Evolutionary conservation across 2,113 vertebrate genomes (phyloP).

Genomic region (Hepsetus odoe): DNA sequence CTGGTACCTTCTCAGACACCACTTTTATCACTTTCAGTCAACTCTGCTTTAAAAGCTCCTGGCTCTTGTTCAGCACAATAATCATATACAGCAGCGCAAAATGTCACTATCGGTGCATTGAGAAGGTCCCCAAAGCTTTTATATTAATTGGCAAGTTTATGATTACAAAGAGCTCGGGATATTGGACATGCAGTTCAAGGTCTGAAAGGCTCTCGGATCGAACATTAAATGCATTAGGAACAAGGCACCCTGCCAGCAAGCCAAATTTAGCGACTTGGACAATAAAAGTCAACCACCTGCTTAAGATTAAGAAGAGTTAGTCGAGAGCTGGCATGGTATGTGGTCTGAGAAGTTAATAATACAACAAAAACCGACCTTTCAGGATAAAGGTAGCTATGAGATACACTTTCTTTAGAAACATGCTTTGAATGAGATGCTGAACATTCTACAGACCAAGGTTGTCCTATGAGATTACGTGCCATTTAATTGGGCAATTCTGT

Average conservation of each 20-base stretch:
- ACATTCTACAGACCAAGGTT: too few relatives aligned
- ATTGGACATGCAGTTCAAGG: slow-evolving; percentile 36
- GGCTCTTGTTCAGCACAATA: slow-evolving; percentile 42
- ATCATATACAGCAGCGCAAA: slow-evolving; percentile 28
- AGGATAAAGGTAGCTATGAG: too few relatives aligned
- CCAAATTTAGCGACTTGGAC: slow-evolving; percentile 35
- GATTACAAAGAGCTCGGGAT: slow-evolving; percentile 47
- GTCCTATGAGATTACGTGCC: too few relatives aligned
- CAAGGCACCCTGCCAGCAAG: slow-evolving; percentile 31
- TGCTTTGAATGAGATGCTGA: too few relatives aligned
- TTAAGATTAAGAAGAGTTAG: background rate
- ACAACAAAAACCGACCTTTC: background rate
- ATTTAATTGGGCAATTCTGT: too few relatives aligned
- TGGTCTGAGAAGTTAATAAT: slow-evolving; percentile 6
- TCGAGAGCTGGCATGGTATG: background rate
- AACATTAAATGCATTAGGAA: slow-evolving; percentile 51
- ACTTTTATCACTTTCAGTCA: slow-evolving; percentile 38
- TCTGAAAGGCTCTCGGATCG: slow-evolving; percentile 47
- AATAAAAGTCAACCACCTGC: slow-evolving; percentile 36
- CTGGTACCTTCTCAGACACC: background rate
- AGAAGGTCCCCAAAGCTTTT: slow-evolving; percentile 54
- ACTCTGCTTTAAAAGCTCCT: slow-evolving; percentile 45
- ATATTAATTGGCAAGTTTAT: slow-evolving; percentile 54
- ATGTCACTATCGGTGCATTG: slow-evolving; percentile 35
- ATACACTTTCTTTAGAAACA: background rate